Evolutionary conservation across 2,113 vertebrate genomes (phyloP).

Genomic region (Eudyptes chrysolophus): DNA sequence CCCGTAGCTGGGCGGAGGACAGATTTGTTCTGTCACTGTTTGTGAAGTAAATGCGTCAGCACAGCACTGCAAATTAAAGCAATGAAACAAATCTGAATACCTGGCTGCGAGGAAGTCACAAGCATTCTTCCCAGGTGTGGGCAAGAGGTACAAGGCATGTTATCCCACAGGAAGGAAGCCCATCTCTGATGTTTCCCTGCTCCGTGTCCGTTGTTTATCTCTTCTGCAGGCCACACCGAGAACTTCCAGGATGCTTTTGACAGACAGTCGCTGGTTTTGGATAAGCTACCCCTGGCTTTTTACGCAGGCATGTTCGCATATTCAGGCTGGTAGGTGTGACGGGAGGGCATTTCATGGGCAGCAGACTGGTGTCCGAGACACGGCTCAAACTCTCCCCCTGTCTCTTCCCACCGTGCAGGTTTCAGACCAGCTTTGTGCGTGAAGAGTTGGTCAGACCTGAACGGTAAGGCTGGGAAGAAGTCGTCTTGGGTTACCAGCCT

Average conservation of each 20-base stretch:
- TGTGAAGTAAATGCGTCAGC: neutral
- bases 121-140: neutral
- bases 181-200: neutral
- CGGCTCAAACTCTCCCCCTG: neutral
- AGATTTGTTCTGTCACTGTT: neutral
- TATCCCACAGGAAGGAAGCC: neutral
- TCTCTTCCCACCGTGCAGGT: slow-evolving; percentile 73
- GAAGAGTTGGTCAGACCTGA: slow-evolving; percentile 88
- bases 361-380: fast-evolving
- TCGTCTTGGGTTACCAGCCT: neutral
- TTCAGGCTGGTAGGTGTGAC: slow-evolving; percentile 82
- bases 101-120: neutral
- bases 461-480: slow-evolving; percentile 72
- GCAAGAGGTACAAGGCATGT: neutral
- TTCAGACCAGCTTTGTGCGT: slow-evolving; percentile 85
- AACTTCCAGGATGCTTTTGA: slow-evolving; percentile 86
- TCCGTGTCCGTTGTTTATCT: neutral
- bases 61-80: neutral
- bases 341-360: fast-evolving
- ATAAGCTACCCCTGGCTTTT: slow-evolving; percentile 86
- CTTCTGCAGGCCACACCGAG: slow-evolving; percentile 76
- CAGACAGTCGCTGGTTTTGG: slow-evolving; percentile 67
- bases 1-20: fast-evolving
- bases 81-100: neutral
- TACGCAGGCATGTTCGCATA: slow-evolving; percentile 89